Percentiles rank a stretch among this genome's conserved stretches.
These are phyloP conservation scores for Mystacornis crossleyi DNA, from an alignment of 2,113 vertebrate species.

Conservation along the genomic window DNA sequence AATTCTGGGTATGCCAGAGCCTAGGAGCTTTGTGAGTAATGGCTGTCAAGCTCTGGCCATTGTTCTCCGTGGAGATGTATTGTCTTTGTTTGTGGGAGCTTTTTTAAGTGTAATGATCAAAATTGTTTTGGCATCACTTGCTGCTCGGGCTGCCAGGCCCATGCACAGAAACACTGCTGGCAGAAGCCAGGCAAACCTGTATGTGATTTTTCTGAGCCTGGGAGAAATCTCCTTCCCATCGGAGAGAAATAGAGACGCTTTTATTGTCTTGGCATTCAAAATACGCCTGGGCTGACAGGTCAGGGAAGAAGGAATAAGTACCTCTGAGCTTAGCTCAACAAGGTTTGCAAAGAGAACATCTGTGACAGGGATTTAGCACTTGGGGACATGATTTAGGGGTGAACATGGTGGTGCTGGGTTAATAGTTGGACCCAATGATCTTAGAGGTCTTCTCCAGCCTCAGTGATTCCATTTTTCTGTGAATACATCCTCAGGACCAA, in stretches of 20 bases:
- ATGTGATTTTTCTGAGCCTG: not conserved
- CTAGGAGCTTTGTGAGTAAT: not conserved
- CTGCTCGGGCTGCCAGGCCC: not conserved
- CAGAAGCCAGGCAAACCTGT: not conserved
- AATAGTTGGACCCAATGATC: not conserved
- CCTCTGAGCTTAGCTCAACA: rapidly evolving
- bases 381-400: not conserved
- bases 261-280: not conserved
- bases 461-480: not conserved
- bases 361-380: not conserved
- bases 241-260: not conserved
- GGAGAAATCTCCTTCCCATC: not conserved
- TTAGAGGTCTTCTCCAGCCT: not conserved
- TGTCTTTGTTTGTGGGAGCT: not conserved
- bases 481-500: not conserved
- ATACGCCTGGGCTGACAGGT: not conserved
- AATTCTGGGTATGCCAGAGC: not conserved
- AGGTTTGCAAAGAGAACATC: not conserved
- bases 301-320: not conserved
- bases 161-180: not conserved
- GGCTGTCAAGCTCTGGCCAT: not conserved
- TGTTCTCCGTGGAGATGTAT: not conserved
- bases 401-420: not conserved
- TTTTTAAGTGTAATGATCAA: not conserved
- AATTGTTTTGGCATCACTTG: conserved; percentile 1